Evolutionary conservation across 1,140 invertebrate genomes (phyloP).

Genomic region (Nasonia vitripennis): DNA sequence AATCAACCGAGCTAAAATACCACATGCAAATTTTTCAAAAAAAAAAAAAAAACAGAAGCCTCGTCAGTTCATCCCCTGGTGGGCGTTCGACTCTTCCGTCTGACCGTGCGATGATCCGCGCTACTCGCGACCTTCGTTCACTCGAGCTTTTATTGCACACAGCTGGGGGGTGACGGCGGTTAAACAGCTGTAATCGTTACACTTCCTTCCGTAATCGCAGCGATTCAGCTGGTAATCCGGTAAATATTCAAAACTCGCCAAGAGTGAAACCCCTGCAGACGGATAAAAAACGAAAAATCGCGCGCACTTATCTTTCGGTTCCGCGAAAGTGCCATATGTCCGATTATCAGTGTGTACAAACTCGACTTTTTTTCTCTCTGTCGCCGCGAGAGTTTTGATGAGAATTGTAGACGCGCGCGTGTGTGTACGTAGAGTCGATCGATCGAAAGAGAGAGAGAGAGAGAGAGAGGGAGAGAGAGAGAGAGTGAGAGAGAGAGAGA

Average conservation of each 20-base stretch:
- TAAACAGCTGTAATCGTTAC: no score
- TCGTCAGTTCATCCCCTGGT: not conserved
- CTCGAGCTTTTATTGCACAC: not conserved
- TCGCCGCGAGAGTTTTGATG: not conserved
- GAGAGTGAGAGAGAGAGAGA: no score
- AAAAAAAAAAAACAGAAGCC: no score
- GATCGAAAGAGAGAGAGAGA: not conserved
- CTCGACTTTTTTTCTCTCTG: not conserved
- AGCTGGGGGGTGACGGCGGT: no score
- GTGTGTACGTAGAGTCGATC: not conserved
- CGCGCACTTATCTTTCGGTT: not conserved
- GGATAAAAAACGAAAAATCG: not conserved
- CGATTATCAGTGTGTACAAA: not conserved
- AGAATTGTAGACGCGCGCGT: no score
- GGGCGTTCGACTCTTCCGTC: constrained; percentile 30
- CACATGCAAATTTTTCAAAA: no score
- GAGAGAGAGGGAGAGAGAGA: no score
- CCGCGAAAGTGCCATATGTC: constrained; percentile 3
- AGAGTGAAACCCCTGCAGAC: not conserved
- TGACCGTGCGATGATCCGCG: constrained; percentile 24
- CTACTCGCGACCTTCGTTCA: constrained; percentile 20
- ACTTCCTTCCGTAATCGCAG: no score
- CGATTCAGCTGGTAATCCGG: no score
- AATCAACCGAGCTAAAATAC: no score
- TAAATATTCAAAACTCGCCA: not conserved